phyloP scores from a whole-genome alignment of 2,113 vertebrate species.

The Bubo scandiacus region DNA sequence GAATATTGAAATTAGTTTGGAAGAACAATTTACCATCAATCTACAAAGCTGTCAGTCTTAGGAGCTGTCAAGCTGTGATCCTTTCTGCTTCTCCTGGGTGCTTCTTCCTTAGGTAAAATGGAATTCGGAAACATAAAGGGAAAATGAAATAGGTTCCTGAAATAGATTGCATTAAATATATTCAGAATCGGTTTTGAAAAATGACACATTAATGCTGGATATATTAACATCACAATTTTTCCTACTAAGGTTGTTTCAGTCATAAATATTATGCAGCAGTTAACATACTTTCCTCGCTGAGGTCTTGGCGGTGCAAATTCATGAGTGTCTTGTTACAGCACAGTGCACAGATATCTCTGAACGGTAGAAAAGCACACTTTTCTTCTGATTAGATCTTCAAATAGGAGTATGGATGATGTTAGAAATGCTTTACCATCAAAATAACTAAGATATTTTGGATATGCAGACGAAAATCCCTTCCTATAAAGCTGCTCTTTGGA shows the following conservation, averaged over 20 bases:
- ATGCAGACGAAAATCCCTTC: background rate
- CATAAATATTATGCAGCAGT: background rate
- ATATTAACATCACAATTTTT: conserved; percentile 16
- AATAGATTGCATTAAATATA: conserved; percentile 15
- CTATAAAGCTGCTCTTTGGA: background rate
- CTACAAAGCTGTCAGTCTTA: background rate
- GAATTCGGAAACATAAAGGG: conserved; percentile 4
- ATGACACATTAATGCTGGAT: background rate
- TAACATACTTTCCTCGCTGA: background rate
- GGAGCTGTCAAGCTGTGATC: background rate
- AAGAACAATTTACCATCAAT: background rate
- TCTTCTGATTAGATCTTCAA: background rate
- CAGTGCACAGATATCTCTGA: background rate
- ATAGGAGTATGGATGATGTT: background rate
- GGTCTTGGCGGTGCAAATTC: background rate
- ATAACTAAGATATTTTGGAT: background rate
- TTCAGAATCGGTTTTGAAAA: conserved; percentile 19
- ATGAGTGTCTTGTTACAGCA: background rate
- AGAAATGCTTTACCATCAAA: background rate
- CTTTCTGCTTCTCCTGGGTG: background rate
- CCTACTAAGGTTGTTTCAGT: background rate
- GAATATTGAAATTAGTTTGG: background rate
- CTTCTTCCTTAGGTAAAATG: background rate
- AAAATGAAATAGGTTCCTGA: background rate
- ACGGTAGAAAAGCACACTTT: background rate